phyloP scores from a whole-genome alignment of 1,140 invertebrate genomes.

The Marisa cornuarietis region DNA sequence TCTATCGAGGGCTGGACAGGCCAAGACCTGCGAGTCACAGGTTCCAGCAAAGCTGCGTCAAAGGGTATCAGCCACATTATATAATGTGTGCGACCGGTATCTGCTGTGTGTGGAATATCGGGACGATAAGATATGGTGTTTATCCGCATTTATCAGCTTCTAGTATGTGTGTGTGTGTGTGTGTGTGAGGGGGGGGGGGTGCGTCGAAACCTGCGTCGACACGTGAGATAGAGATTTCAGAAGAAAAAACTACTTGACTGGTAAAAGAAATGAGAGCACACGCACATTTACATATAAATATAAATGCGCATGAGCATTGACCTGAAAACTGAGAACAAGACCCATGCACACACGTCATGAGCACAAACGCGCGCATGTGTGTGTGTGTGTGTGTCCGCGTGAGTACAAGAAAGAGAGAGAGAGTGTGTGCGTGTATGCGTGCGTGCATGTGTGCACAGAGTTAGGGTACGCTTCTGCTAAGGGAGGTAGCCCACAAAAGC shows the following conservation, averaged over 20 bases:
- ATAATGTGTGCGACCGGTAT: no score
- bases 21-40: no score
- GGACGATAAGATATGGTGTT: no score
- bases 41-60: no score
- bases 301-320: background rate
- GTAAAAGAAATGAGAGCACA: background rate
- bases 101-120: no score
- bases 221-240: no score
- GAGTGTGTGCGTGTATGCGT: conserved; percentile 1
- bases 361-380: background rate
- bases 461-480: background rate
- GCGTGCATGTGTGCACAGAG: background rate
- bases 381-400: conserved; percentile 5
- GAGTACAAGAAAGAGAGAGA: conserved; percentile 2
- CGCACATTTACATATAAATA: conserved; percentile 3
- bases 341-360: background rate
- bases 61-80: no score
- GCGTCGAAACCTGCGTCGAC: no score
- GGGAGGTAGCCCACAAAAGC: background rate
- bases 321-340: background rate
- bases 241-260: background rate
- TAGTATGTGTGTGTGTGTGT: no score
- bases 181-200: no score
- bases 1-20: no score
- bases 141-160: no score